Conservation (phyloP, 2,888 invertebrate species). For the Cloeon dipterum region DNA sequence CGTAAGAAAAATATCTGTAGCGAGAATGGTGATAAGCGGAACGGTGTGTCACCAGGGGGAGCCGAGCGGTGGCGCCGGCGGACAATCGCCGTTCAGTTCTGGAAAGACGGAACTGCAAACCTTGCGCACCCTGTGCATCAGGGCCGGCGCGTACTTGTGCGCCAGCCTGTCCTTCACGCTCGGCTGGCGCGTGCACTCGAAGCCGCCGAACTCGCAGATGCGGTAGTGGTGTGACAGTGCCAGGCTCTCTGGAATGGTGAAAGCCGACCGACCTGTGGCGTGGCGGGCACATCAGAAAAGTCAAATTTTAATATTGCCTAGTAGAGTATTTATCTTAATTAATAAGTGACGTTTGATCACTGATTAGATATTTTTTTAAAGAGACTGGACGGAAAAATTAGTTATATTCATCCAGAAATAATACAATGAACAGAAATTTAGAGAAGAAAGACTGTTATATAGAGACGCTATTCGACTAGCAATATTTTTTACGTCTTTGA, state of each 20-base stretch:
- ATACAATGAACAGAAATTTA: too few relatives aligned
- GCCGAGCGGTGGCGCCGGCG: neutral
- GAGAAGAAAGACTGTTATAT: too few relatives aligned
- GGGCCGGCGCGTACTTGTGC: slow-evolving; percentile 26
- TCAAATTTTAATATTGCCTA: too few relatives aligned
- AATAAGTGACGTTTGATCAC: too few relatives aligned
- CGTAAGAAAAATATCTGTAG: too few relatives aligned
- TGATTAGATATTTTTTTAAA: too few relatives aligned
- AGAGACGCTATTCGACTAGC: too few relatives aligned
- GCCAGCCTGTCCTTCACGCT: slow-evolving; percentile 63
- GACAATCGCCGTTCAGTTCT: neutral
- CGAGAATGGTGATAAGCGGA: too few relatives aligned
- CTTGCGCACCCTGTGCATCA: neutral
- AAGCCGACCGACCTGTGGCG: neutral
- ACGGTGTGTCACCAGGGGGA: slow-evolving; percentile 1
- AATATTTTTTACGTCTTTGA: too few relatives aligned
- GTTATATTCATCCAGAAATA: too few relatives aligned
- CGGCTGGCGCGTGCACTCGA: slow-evolving; percentile 65
- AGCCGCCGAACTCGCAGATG: slow-evolving; percentile 80
- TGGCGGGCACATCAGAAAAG: neutral
- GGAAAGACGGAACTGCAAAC: neutral
- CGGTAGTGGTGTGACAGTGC: slow-evolving; percentile 43
- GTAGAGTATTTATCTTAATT: too few relatives aligned
- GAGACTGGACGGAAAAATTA: too few relatives aligned
- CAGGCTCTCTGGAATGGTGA: neutral